Evolutionary conservation across 2,113 vertebrate species (phyloP).

Genomic region (Bostrychus sinensis): DNA sequence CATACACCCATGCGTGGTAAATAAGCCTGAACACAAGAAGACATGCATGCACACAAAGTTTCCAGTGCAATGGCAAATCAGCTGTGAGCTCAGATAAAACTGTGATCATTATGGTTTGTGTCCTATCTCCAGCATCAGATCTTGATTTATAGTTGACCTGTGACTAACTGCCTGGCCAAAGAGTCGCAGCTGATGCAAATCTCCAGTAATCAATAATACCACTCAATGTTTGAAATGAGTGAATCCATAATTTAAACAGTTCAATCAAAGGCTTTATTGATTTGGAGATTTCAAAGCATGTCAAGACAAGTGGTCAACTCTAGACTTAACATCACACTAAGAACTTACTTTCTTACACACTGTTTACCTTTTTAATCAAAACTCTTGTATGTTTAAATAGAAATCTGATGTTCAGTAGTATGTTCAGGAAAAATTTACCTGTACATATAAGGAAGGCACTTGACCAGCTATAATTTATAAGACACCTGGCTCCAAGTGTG

Average conservation of each 20-base stretch:
- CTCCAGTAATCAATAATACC: neutral
- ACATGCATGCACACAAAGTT: slow-evolving; percentile 33
- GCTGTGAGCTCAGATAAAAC: neutral
- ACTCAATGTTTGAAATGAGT: slow-evolving; percentile 1
- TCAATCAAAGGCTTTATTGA: neutral
- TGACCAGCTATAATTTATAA: too few relatives aligned
- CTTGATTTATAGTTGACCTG: neutral
- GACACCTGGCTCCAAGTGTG: too few relatives aligned
- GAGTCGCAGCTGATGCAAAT: neutral
- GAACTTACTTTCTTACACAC: neutral
- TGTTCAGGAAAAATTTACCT: too few relatives aligned
- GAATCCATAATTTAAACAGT: neutral
- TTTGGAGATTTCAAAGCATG: neutral
- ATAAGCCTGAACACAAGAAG: slow-evolving; percentile 9
- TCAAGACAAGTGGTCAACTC: neutral
- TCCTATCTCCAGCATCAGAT: neutral
- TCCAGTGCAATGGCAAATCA: slow-evolving; percentile 30
- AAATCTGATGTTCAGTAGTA: too few relatives aligned
- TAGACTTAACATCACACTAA: neutral
- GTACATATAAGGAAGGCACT: too few relatives aligned
- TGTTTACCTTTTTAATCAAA: too few relatives aligned
- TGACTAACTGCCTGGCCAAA: neutral
- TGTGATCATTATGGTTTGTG: neutral
- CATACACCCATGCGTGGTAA: slow-evolving; percentile 11
- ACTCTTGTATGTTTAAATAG: too few relatives aligned